Evolutionary conservation across 1,140 invertebrate genomes (phyloP), one percentile per base, ranked within the genome.

Genomic region (Conus ventricosus): DNA sequence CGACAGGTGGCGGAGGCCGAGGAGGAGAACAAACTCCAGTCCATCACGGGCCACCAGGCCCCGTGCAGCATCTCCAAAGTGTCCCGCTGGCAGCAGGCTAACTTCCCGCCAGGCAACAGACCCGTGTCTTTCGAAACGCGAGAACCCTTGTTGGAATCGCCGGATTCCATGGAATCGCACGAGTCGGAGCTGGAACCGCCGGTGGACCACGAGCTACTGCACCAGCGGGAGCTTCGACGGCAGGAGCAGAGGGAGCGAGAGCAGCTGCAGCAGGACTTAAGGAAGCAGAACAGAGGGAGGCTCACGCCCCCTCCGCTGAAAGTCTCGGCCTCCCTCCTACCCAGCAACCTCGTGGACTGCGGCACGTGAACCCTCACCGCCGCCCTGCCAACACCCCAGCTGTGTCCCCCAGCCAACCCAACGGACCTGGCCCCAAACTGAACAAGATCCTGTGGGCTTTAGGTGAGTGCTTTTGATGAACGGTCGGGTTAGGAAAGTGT

Each of bases 371-470:
- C 76, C 76, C 76, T 0, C 76, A 78, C 76, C 76, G 76, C 25
- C n/a, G 76, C 0, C 76, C 76, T 25, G 76, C 76, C 17, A n/a
- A 78, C 76, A 78, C 76, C n/a, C 76, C 76, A 4, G n/a, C 76
- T 25, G 76, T 78, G 76, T 78, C 76, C 76, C 76, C 76, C 76
- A 78, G 7, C 76, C 67, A 71, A 20, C 25, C 76, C 39, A 39
- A n/a, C 76, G 76, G 76, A 11, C 27, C 25, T 51, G 76, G 76
- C 11, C 76, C 76, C 5, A 27, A 78, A 25, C 76, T 78, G 11
- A 78, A 78, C 76, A 78, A 78, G 76, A 78, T 78, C 76, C 39
- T 78, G 25, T 78, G 76, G 76, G 76, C 76, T 11, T 23, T 78
- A 51, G 76, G 76, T 78, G 25, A 78, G 76, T 78, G 17, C 39